Evolutionary conservation across 1,140 invertebrate species (phyloP), one percentile per base, ranked within the genome.

Genomic region (Papilio polytes): DNA sequence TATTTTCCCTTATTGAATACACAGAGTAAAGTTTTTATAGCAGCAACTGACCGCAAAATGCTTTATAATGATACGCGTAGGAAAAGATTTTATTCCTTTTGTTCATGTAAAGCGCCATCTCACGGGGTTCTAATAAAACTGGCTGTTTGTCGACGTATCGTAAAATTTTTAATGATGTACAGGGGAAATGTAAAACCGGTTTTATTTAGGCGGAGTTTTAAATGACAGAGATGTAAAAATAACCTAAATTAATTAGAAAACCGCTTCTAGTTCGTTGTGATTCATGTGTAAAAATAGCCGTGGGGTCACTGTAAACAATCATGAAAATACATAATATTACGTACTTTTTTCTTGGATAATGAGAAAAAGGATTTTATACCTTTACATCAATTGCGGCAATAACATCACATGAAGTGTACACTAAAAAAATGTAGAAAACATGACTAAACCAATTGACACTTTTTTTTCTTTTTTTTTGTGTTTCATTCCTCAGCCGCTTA

Each of bases 131-230:
- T 36, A 13, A 31, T 70, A 36, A n/a, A 31, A 70, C 26, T 70
- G 63, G 63, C 12, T 70, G 31, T 66, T 66, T 70, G 26, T 70
- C 36, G 13, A 10, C 15, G 26, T 70, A 31, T 70, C 63, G 26
- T 70, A 70, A 70, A 36, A 36, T 48, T 12, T 66, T 70, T 70
- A 70, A 70, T 70, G 63, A 70, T 36, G 22, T 3, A 70, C 26
- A 70, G 26, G 26, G 26, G 63, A 70, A 70, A 70, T 70, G 26
- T 70, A 70, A 70, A 70, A 70, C 26, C 31, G 59, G 3, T 70
- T 70, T 70, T 15, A 31, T 70, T 70, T 26, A 15, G 3, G 15
- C 12, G 22, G 10, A 15, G 26, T 70, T 70, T 70, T 15, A 70
- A 66, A 31, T 31, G 26, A 15, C 63, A 70, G 9, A 4, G 22